phyloP scores from a whole-genome alignment of 2,797 vertebrate genomes.

The Anolis apletophallus region DNA sequence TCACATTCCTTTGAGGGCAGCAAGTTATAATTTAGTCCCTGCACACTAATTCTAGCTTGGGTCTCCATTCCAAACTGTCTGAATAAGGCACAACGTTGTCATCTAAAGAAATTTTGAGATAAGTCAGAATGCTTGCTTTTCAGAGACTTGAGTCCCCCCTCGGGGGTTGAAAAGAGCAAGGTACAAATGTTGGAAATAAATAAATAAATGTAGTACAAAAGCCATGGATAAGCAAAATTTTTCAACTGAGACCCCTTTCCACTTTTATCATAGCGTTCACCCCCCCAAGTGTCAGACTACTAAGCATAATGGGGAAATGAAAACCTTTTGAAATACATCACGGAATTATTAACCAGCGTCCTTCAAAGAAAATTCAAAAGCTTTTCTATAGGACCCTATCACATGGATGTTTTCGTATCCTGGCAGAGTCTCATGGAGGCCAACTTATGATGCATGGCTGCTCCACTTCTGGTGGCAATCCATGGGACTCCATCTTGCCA shows the following conservation, averaged over 20 bases:
- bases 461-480: too few species aligned
- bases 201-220: too few species aligned
- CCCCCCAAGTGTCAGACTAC: neutral
- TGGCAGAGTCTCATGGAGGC: too few species aligned
- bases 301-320: neutral
- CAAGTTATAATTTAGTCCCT: slow-evolving; percentile 54
- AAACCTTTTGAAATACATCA: neutral
- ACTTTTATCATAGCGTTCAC: neutral
- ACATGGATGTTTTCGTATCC: too few species aligned
- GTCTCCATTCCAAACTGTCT: slow-evolving; percentile 14
- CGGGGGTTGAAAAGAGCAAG: too few species aligned
- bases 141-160: slow-evolving; percentile 11
- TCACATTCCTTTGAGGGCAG: slow-evolving; percentile 35
- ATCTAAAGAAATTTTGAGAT: slow-evolving; percentile 13
- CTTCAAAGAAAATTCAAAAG: neutral
- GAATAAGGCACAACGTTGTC: slow-evolving; percentile 33
- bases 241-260: neutral
- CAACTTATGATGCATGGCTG: too few species aligned
- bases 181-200: too few species aligned
- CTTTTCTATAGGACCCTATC: neutral
- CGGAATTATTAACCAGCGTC: neutral
- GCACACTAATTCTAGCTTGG: slow-evolving; percentile 37
- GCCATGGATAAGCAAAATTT: neutral
- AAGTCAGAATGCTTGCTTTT: slow-evolving; percentile 6
- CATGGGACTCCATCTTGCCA: too few species aligned